Conservation (phyloP, 2,888 invertebrate genomes). For the Leptopilina syphax region DNA sequence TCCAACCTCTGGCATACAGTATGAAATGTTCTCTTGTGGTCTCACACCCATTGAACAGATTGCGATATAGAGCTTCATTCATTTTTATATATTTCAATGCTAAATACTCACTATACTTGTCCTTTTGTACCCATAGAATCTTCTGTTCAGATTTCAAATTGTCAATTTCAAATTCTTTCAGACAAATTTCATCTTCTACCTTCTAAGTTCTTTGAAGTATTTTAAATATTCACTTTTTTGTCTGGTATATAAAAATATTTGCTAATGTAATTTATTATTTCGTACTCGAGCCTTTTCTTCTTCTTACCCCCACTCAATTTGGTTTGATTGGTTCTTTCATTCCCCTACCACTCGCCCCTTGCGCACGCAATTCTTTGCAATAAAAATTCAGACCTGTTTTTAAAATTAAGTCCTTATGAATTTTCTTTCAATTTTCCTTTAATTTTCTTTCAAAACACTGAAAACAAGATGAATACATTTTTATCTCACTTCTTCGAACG, state of each 20-base stretch:
- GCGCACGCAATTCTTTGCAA: too few relatives aligned
- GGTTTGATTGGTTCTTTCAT: too few relatives aligned
- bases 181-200: not conserved
- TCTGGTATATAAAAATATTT: too few relatives aligned
- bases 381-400: too few relatives aligned
- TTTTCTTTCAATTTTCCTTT: too few relatives aligned
- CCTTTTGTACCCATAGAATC: conserved; percentile 42
- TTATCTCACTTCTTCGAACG: conserved; percentile 46
- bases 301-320: too few relatives aligned
- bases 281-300: too few relatives aligned
- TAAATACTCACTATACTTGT: conserved; percentile 45
- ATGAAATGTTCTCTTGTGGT: conserved; percentile 52
- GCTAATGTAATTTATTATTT: too few relatives aligned
- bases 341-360: too few relatives aligned
- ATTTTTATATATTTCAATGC: conserved; percentile 41
- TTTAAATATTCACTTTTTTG: too few relatives aligned
- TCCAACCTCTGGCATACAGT: conserved; percentile 46
- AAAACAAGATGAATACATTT: conserved; percentile 74
- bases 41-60: conserved; percentile 48
- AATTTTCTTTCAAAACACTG: not conserved
- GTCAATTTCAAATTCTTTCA: conserved; percentile 7
- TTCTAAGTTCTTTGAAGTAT: too few relatives aligned
- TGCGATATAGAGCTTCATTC: conserved; percentile 52
- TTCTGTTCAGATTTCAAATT: conserved; percentile 73
- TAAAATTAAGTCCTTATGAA: too few relatives aligned